Evolutionary conservation across 2,797 vertebrate genomes (phyloP).

Genomic region (Crocodylus rhombifer): DNA sequence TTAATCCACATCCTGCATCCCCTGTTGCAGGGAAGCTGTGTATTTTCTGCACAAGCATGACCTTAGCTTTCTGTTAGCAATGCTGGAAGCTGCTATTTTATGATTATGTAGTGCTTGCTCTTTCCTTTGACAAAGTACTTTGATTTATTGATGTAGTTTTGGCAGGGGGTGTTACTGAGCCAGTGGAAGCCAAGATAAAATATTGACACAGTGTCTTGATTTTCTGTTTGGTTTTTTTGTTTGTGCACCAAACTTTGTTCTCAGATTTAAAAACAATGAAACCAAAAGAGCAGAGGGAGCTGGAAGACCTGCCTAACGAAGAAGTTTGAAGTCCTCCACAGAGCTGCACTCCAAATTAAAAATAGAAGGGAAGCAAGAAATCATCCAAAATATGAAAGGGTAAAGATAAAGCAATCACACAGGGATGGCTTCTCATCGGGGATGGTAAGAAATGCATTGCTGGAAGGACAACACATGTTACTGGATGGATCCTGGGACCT

Average conservation of each 20-base stretch:
- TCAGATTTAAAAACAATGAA: neutral
- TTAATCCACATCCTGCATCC: conserved; percentile 49
- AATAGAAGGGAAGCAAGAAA: neutral
- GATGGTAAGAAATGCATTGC: neutral
- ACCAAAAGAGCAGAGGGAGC: neutral
- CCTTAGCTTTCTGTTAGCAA: conserved; percentile 1
- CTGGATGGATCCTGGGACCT: neutral
- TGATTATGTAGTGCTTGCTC: neutral
- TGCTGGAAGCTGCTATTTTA: neutral
- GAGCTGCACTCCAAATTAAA: neutral
- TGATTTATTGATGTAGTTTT: neutral
- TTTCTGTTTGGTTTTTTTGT: neutral
- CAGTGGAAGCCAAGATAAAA: neutral
- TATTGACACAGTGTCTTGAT: neutral
- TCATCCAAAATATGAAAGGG: neutral
- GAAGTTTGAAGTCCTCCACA: neutral
- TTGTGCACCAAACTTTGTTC: neutral
- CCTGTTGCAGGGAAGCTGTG: neutral
- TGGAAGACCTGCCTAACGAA: neutral
- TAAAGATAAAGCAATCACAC: neutral
- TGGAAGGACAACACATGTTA: neutral
- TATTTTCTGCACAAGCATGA: conserved; percentile 25
- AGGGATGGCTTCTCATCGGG: neutral
- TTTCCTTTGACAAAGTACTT: neutral
- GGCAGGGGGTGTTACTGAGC: neutral